Base-by-base conservation (phyloP, 2,888 invertebrate genomes). In the Agrochola circellaris region DNA sequence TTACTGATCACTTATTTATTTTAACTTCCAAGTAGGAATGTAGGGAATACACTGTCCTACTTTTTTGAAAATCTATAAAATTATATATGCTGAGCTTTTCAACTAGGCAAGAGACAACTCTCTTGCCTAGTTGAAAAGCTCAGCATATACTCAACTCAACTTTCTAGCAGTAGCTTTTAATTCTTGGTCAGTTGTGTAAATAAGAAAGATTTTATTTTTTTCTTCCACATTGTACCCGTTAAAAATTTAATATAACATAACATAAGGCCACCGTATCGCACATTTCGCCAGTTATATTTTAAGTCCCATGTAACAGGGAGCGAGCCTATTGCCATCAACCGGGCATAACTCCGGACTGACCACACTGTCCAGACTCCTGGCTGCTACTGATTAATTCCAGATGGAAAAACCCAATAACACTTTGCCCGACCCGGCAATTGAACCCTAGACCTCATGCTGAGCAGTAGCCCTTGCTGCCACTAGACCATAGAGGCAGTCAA, bases 1-100 rank as follows among this genome's bases (percentile, higher is more conserved):
- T 78, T 58, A 15, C 11, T 26, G 60, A 71, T 54, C 42, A 15
- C 6, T 58, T 48, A n/a, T 75, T 75, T 48, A 38, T 77, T 51
- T 73, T n/a, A 30, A 60, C 38, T 30, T 51, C 7, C 17, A 3
- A n/a, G 15, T 17, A 17, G 56, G 13, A 17, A 34, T 42, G 8
- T 30, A 17, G 11, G 20, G 2, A 7, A 20, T 1, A 30, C 1
- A 8, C 0, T 13, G 61, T 17, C 23, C 11, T 9, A 15, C 9
- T 38, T 11, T n/a, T 17, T 54, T 4, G 13, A 20, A 38, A 23
- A 11, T 23, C 34, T 11, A 23, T 77, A 38, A 23, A 26, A 60
- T 48, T 13, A 2, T 30, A 34, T 76, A 42, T 26, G 3, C 11
- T 73, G 23, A 0, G 11, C 2, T 38, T 73, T 73, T 42, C 23